Evolutionary conservation across 2,888 invertebrate genomes (phyloP), one percentile per base, ranked within the genome.

Genomic region (Drosophila multiciliata): DNA sequence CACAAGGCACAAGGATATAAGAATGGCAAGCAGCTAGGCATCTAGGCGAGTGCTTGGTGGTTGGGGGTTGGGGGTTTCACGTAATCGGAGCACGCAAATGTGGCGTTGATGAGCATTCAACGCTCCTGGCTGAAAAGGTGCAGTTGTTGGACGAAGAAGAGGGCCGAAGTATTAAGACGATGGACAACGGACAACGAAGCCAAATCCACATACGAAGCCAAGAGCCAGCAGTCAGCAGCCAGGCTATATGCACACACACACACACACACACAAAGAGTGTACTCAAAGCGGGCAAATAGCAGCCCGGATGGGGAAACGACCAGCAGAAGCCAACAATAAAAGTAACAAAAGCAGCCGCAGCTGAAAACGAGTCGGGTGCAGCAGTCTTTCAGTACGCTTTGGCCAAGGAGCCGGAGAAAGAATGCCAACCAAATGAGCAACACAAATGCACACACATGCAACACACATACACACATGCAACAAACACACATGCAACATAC

Each of bases 391-490:
- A 38, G 26, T 15, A 20, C 20, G 7, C 45, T 45, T 45, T 23
- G 3, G 45, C 45, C 15, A 15, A 45, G 45, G 45, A 45, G 15
- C 15, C 8, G 29, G 26, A 12, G n/a, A 75, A 73, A 74, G 84
- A 87, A 85, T 84, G 80, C 74, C 87, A 86, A 74, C 87, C 85
- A 86, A 86, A 86, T 86, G 87, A 87, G 83, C 87, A 84, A 62
- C 70, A 67, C 70, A 73, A 58, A 57, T 57, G 62, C 54, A 72
- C 66, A 72, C n/a, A 61, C 49, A 66, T 36, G 35, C 53, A 53
- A 54, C 0, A 23, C 12, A 23, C 3, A 54, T 0, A 23, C 12
- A 73, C 55, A 49, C 7, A 48, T 29, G 58, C 53, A 45, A 53
- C 35, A 57, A 9, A 49, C 35, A 54, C 32, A 54, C 55, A 68